Evolutionary conservation across 2,113 vertebrate species (phyloP).

Genomic region (Gopherus flavomarginatus): DNA sequence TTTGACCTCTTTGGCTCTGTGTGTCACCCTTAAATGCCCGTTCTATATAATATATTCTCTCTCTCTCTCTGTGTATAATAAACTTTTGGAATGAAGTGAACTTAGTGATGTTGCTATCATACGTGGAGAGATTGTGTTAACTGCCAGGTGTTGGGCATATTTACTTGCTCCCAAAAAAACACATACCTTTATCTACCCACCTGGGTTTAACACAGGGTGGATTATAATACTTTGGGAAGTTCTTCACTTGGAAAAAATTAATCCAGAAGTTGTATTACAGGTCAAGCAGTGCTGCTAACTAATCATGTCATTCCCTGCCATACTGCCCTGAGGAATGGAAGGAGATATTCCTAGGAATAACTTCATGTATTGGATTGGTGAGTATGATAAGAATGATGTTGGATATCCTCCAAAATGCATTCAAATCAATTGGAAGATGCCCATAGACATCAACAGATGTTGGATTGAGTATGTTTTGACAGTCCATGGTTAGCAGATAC

Average conservation of each 20-base stretch:
- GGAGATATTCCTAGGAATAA: neutral
- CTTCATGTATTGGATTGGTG: neutral
- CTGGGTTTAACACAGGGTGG: neutral
- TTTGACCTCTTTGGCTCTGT: neutral
- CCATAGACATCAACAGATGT: fast-evolving
- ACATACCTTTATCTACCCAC: neutral
- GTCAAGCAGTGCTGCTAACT: neutral
- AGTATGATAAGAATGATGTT: neutral
- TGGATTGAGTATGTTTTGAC: neutral
- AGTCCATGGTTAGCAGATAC: neutral
- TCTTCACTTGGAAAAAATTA: neutral
- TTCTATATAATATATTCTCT: neutral
- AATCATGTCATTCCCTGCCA: neutral
- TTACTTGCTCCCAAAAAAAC: neutral
- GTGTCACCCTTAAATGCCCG: neutral
- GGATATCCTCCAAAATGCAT: neutral
- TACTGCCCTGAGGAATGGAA: neutral
- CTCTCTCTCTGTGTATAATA: too few species aligned
- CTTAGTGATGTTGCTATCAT: neutral
- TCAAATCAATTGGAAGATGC: neutral
- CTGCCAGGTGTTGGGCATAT: neutral
- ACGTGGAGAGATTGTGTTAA: neutral
- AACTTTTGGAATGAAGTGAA: neutral
- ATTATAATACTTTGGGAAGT: neutral
- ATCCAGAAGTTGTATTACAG: neutral